Base-by-base conservation (phyloP, 2,888 invertebrate genomes). In the Gnatocerus cornutus region DNA sequence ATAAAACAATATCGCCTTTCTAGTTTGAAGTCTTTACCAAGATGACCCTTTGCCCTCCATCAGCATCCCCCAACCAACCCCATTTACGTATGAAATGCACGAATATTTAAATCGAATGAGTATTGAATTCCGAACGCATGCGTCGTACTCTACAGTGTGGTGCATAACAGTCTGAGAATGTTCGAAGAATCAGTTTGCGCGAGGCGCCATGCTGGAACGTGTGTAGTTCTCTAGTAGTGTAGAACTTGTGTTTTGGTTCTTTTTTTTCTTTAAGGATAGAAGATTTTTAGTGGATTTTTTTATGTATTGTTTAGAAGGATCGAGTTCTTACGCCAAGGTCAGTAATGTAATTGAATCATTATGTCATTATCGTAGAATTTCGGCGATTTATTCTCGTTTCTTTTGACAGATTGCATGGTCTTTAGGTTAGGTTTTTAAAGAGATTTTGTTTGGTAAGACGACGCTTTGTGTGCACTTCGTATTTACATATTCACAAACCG, bases 241-340 rank as follows among this genome's bases (percentile, higher is more conserved):
- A 66, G 27, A 41, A 16, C 70, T 73, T 71, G 68, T 73, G 73
- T 69, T 71, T 70, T 71, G 58, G 63, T 69, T 73, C 6, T 39
- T 66, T 59, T 56, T 59, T 72, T 70, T 70, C 43, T 45, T 21
- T n/a, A 46, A 39, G 45, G 46, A 59, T 64, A 67, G 71, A 69
- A 68, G 68, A 62, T 62, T 69, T 66, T 69, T 67, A 67, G 65
- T 53, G 70, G 55, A 67, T 74, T 72, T 73, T 73, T 71, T 65
- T 65, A 80, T 79, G 80, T 79, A 77, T 74, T 79, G 78, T 61
- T 65, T 78, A 69, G 77, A 76, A 61, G 78, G 75, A 70, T 72
- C 76, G 9, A 77, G 73, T 46, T 74, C 73, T 72, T 80, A 77
- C 66, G 69, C 67, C 45, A 80, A 79, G 76, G 80, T 79, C 56